Conservation (phyloP, 92 coral and sea anemone genomes). For the Diadumene lineata region DNA sequence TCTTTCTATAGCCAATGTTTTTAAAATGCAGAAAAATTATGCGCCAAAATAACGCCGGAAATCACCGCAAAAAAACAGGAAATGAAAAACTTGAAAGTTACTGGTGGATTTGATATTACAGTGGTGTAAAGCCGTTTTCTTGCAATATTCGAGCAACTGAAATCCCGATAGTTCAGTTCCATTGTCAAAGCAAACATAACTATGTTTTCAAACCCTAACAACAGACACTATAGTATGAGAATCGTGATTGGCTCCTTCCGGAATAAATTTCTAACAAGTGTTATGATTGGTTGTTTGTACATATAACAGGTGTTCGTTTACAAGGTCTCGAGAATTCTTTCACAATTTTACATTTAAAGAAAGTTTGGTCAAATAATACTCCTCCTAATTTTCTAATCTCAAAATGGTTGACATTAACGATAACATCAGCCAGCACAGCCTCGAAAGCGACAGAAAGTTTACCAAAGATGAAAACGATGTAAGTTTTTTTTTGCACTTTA, state of each 20-base stretch:
- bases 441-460: background rate
- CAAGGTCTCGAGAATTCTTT: constrained; percentile 14
- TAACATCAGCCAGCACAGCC: background rate
- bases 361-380: background rate
- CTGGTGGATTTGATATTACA: too few species aligned
- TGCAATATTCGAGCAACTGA: too few species aligned
- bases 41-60: too few species aligned
- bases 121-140: too few species aligned
- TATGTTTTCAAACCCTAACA: background rate
- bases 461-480: background rate
- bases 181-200: background rate
- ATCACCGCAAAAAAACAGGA: too few species aligned
- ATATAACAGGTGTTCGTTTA: constrained; percentile 7
- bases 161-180: background rate
- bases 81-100: too few species aligned
- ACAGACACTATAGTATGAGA: background rate
- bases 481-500: background rate
- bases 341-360: background rate
- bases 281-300: constrained; percentile 16
- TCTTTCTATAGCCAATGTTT: too few species aligned
- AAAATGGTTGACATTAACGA: constrained; percentile 23
- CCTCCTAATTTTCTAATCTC: background rate
- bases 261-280: background rate
- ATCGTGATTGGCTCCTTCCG: background rate
- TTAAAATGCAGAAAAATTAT: too few species aligned